Evolutionary conservation across 1,140 invertebrate genomes (phyloP), one percentile per base, ranked within the genome.

Genomic region (Rhizoglyphus robini): DNA sequence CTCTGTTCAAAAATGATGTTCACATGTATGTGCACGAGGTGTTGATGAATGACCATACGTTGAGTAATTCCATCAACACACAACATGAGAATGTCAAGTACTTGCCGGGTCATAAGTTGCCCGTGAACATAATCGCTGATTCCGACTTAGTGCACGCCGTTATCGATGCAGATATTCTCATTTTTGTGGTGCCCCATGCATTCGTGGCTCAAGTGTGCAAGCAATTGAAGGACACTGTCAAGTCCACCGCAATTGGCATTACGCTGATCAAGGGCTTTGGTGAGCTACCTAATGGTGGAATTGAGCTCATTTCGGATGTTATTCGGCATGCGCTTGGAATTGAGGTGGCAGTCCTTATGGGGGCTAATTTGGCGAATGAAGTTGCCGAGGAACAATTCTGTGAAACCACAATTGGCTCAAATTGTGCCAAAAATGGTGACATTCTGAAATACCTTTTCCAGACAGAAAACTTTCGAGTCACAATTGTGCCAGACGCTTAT

Each of bases 1-100:
- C 86, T 20, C 79, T 84, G 63, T 96, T 98, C 73, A 85, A 92
- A 70, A 83, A 88, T 67, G 79, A 79, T 64, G 91, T 97, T 31
- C 88, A 84, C 1, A 99, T 99, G 92, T 99, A 93, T 79, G 96
- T 99, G 54, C 98, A 88, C 77, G 95, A 99, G 78, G 95, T 99
- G 76, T 83, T 91, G 47, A 84, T 99, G 48, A 82, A 97, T 74
- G 95, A 92, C 20, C 84, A 85, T 73, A 99, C 99, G 76, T 78
- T 99, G 41, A 97, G 94, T 32, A 95, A 99, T 79, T 96, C 98
- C 67, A 99, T 99, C 70, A 99, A 99, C 79, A 85, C 87, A 72
- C 85, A 89, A 1, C 96, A 99, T 77, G 95, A 97, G 78, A 99
- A 99, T 81, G 85, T 97, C 3, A 99, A 99, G 79, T 99, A 99